Evolutionary conservation across 2,888 invertebrate species (phyloP).

Genomic region (Dioctria linearis): DNA sequence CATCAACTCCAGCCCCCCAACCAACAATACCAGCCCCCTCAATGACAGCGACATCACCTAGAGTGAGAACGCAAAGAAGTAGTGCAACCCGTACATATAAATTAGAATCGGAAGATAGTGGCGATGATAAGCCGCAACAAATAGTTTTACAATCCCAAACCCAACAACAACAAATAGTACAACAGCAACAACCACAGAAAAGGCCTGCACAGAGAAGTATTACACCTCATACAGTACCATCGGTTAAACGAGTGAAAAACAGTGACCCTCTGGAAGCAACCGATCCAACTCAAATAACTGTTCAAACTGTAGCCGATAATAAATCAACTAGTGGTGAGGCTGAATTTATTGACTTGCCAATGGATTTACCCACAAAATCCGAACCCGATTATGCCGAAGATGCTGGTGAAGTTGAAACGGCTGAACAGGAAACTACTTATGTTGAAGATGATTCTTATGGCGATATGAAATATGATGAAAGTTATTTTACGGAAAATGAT

Average conservation of each 20-base stretch:
- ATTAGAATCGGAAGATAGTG: conserved; percentile 78
- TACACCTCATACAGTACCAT: conserved; percentile 62
- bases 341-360: conserved; percentile 71
- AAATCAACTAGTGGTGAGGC: conserved; percentile 65
- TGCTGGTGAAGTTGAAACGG: conserved; percentile 76
- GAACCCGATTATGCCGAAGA: conserved; percentile 79
- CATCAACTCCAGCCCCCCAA: conserved; percentile 76
- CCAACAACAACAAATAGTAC: conserved; percentile 64
- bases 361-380: conserved; percentile 76
- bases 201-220: conserved; percentile 67
- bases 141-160: conserved; percentile 73
- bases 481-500: conserved; percentile 71
- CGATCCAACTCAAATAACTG: conserved; percentile 73
- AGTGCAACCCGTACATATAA: conserved; percentile 71
- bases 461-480: conserved; percentile 74
- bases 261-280: conserved; percentile 76
- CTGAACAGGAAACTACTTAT: conserved; percentile 77
- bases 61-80: conserved; percentile 67
- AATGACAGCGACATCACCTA: conserved; percentile 65
- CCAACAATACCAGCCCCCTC: conserved; percentile 61
- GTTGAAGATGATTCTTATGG: conserved; percentile 79
- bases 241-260: conserved; percentile 69
- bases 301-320: conserved; percentile 72
- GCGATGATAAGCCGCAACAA: conserved; percentile 73
- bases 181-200: conserved; percentile 67